Percentiles rank a stretch among this genome's conserved stretches.
phyloP scores from a whole-genome alignment of 1,140 invertebrate species.

The Tribolium castaneum region DNA sequence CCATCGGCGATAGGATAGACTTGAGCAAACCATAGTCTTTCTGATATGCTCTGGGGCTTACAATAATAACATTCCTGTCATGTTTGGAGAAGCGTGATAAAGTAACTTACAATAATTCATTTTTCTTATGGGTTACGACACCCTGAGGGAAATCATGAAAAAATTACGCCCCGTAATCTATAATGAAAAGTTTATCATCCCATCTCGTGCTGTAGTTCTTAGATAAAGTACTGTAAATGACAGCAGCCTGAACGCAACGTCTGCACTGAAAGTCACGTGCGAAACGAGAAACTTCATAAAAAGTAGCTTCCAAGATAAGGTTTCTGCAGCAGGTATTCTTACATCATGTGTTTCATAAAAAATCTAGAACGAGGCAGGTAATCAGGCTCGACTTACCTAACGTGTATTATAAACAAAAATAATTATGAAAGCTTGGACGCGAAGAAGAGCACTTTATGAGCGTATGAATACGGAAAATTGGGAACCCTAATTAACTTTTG shows the following conservation, averaged over 20 bases:
- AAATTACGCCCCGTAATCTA: slow-evolving; percentile 32
- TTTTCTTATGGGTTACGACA: slow-evolving; percentile 33
- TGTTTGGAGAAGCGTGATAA: slow-evolving; percentile 39
- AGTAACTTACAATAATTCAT: slow-evolving; percentile 42
- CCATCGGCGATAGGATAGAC: slow-evolving; percentile 19
- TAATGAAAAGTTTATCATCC: slow-evolving; percentile 40
- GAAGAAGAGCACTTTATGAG: not conserved
- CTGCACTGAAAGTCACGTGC: slow-evolving; percentile 20
- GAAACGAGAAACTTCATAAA: slow-evolving; percentile 17
- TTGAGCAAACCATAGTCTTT: not conserved
- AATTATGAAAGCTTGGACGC: not conserved
- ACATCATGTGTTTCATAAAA: slow-evolving; percentile 16
- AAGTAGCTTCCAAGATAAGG: slow-evolving; percentile 3
- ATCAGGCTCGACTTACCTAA: not conserved
- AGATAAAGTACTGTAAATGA: slow-evolving; percentile 14
- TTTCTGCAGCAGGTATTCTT: not conserved
- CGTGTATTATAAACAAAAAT: not conserved
- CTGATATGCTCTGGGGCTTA: slow-evolving; percentile 23
- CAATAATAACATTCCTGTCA: slow-evolving; percentile 38
- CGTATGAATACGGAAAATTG: not conserved
- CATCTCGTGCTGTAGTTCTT: slow-evolving; percentile 22
- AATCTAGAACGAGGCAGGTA: slow-evolving; percentile 7
- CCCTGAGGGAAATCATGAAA: slow-evolving; percentile 41
- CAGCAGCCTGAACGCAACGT: slow-evolving; percentile 1
- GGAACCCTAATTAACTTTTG: not conserved